phyloP scores from a whole-genome alignment of 2,888 invertebrate genomes.

The Elegia similella region DNA sequence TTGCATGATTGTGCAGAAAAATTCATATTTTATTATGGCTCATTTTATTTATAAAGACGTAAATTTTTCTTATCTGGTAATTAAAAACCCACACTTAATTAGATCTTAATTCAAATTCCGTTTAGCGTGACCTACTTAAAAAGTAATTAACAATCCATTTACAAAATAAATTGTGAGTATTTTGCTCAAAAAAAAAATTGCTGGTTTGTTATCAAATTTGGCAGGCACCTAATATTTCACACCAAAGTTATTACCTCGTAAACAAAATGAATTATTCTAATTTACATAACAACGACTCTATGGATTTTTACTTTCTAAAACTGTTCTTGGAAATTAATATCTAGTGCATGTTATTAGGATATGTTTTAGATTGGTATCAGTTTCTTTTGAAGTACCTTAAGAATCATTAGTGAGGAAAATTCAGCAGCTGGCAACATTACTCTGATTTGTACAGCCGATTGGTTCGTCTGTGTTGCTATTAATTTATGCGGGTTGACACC shows the following conservation, averaged over 20 bases:
- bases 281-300: conserved; percentile 14
- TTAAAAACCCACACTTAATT: background rate
- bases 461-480: conserved; percentile 17
- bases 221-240: conserved; percentile 10
- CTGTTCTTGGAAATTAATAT: conserved; percentile 3
- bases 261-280: conserved; percentile 16
- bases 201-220: conserved; percentile 7
- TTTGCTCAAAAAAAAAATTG: conserved; percentile 6
- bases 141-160: background rate
- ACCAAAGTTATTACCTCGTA: conserved; percentile 9
- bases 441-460: conserved; percentile 12
- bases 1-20: too few species aligned
- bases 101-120: background rate
- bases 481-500: conserved; percentile 8
- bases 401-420: conserved; percentile 10
- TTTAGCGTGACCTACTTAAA: background rate
- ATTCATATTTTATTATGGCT: too few species aligned
- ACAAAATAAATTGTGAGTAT: background rate
- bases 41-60: too few species aligned
- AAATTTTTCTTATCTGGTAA: background rate
- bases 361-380: conserved; percentile 7
- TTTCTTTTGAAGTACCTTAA: conserved; percentile 9
- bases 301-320: conserved; percentile 10
- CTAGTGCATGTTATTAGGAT: conserved; percentile 7
- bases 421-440: conserved; percentile 15